Conservation (phyloP, 2,113 vertebrate genomes). For the Scalopus aquaticus region DNA sequence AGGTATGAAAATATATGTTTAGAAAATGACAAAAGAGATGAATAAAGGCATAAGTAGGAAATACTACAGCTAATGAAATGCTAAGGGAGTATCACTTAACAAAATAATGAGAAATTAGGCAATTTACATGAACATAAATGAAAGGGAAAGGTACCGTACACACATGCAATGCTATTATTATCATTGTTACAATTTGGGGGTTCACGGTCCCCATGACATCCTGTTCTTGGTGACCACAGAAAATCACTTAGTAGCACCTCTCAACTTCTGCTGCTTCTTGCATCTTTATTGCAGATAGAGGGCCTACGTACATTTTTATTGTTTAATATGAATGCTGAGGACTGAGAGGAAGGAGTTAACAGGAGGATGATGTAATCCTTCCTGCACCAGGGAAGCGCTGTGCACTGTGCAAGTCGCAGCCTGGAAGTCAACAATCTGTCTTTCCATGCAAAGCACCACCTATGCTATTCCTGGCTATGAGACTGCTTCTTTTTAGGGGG, state of each 20-base stretch:
- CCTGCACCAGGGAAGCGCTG: not conserved
- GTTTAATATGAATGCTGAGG: not conserved
- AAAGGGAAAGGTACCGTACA: not conserved
- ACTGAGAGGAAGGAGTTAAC: not conserved
- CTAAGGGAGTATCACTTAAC: not conserved
- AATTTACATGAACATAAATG: not conserved
- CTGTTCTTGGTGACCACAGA: not conserved
- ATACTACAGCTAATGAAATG: not conserved
- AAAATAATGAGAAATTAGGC: not conserved
- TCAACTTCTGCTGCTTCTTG: not conserved
- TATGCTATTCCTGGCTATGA: constrained; percentile 47
- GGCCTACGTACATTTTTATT: not conserved
- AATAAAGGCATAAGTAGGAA: not conserved
- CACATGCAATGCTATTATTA: not conserved
- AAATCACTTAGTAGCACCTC: not conserved
- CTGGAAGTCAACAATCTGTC: not conserved
- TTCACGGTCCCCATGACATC: not conserved
- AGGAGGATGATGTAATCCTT: constrained; percentile 35
- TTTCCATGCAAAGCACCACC: constrained; percentile 7
- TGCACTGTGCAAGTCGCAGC: not conserved
- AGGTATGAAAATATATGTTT: not conserved
- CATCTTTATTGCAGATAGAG: not conserved
- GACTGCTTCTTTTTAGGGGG: constrained; percentile 26
- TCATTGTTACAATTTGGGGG: not conserved
- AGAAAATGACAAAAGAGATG: not conserved